Evolutionary conservation across 2,888 invertebrate species (phyloP), one percentile per base, ranked within the genome.

Genomic region (Lasioglossum calceatum): DNA sequence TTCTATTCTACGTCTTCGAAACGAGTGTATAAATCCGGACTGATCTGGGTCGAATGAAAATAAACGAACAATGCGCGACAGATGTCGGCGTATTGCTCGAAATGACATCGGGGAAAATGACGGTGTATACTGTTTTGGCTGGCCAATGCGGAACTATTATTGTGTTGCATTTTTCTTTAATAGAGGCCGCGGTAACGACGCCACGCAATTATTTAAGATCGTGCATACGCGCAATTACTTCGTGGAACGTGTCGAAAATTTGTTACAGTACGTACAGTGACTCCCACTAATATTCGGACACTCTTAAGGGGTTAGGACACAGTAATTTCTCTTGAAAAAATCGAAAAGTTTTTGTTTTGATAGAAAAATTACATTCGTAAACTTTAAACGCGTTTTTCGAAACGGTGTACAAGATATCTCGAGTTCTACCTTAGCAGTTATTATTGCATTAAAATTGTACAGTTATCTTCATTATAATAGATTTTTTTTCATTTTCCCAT

Each of bases 21-120:
- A 70, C 83, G 77, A 82, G 84, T 82, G 86, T 86, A 84, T 86
- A 88, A 87, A 84, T 78, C 78, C 82, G 47, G 44, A 64, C 77
- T 83, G 86, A 87, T 83, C 77, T 81, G 85, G 87, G 83, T 81
- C 85, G 87, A 81, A 83, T 81, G 81, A 85, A 81, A 83, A 81
- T 79, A 79, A 50, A 50, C 73, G 82, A 70, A 81, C 81, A 81
- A 74, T 82, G 67, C 77, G 78, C 58, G 82, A 85, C 87, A 85
- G 88, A 87, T 87, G 86, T 79, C 58, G 42, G 39, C 58, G 67
- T n/a, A 44, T 50, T 76, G 80, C 79, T 77, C 47, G 73, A 83
- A 79, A 58, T 73, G 75, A 58, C 64, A 67, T 81, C 76, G 50
- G 50, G 50, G 54, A 39, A 81, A 71, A 81, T 50, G 80, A 77